Percentiles rank a stretch among this genome's conserved stretches.
These are phyloP conservation scores for Ophiodon elongatus DNA, from an alignment of 2,113 vertebrate genomes.

Conservation along the genomic window DNA sequence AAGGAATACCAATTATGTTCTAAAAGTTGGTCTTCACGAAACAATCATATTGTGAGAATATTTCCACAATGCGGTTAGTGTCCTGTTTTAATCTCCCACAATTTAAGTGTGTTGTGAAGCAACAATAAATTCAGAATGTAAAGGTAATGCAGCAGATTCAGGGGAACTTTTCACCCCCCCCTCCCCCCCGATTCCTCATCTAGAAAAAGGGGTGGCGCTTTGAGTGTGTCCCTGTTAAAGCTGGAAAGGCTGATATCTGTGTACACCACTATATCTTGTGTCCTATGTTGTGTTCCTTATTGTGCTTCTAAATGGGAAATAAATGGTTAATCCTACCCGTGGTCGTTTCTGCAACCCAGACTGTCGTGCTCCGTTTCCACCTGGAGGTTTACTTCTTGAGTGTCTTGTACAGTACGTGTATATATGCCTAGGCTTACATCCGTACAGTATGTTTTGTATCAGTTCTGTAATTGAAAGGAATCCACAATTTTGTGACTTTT, in stretches of 20 bases:
- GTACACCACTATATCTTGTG: constrained; percentile 69
- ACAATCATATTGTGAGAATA: constrained; percentile 1
- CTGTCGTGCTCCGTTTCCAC: constrained; percentile 69
- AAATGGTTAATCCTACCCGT: constrained; percentile 57
- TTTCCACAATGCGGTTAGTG: neutral
- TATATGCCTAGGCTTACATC: constrained; percentile 70
- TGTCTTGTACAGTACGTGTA: constrained; percentile 77
- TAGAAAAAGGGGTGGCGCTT: constrained; percentile 20
- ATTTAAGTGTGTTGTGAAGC: neutral
- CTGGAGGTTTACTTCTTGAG: constrained; percentile 81
- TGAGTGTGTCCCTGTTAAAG: constrained; percentile 28
- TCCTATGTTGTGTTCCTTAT: constrained; percentile 75
- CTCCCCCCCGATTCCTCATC: constrained; percentile 9
- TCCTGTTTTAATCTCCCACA: neutral
- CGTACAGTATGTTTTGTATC: constrained; percentile 80
- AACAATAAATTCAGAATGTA: neutral
- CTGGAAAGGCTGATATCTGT: constrained; percentile 60
- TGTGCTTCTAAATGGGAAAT: constrained; percentile 76
- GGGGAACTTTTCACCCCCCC: neutral
- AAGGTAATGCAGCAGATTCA: constrained; percentile 33
- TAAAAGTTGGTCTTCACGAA: neutral
- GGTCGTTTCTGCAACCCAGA: constrained; percentile 66
- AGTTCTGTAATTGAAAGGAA: constrained; percentile 76
- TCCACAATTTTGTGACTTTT: constrained; percentile 79
- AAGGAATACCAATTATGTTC: neutral